A percentile compares a stretch with the other conserved stretches of the same genome.
Conservation (phyloP, 2,888 invertebrate species). For the Tenthredo distinguenda region DNA sequence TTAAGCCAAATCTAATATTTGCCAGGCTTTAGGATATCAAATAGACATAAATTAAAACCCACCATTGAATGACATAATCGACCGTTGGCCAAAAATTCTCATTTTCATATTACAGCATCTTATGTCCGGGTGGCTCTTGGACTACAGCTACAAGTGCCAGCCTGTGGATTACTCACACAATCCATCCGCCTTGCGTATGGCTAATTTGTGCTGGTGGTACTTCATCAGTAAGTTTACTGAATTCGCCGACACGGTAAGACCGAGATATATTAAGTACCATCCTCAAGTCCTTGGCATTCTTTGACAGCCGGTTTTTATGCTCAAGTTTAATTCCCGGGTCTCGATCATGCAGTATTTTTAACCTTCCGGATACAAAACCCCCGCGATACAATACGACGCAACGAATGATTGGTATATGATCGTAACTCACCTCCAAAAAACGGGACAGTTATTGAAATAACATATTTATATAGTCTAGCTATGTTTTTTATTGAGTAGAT, state of each 20-base stretch:
- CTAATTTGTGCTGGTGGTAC: slow-evolving; percentile 93
- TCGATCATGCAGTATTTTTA: not conserved
- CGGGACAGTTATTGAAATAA: not conserved
- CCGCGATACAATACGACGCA: not conserved
- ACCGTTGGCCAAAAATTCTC: not conserved
- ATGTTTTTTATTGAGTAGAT: too few relatives aligned
- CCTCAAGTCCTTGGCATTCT: slow-evolving; percentile 9
- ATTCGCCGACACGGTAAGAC: slow-evolving; percentile 88
- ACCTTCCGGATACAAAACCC: not conserved
- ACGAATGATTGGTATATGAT: not conserved
- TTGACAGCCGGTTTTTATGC: not conserved
- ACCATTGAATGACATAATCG: not conserved
- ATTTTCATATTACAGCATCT: slow-evolving; percentile 85
- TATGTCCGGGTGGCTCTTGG: slow-evolving; percentile 94
- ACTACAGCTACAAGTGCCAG: slow-evolving; percentile 95
- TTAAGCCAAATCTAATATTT: not conserved
- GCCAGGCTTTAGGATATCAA: not conserved
- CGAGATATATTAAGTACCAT: not conserved
- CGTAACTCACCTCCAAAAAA: not conserved
- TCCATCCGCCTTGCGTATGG: slow-evolving; percentile 86
- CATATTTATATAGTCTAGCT: too few relatives aligned
- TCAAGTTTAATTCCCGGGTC: not conserved
- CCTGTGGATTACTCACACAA: slow-evolving; percentile 96
- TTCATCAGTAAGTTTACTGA: slow-evolving; percentile 94
- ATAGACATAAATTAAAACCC: not conserved